Percentiles rank a stretch among this genome's conserved stretches.
phyloP scores from a whole-genome alignment of 1,140 invertebrate genomes.

The Hylaeus anthracinus region DNA sequence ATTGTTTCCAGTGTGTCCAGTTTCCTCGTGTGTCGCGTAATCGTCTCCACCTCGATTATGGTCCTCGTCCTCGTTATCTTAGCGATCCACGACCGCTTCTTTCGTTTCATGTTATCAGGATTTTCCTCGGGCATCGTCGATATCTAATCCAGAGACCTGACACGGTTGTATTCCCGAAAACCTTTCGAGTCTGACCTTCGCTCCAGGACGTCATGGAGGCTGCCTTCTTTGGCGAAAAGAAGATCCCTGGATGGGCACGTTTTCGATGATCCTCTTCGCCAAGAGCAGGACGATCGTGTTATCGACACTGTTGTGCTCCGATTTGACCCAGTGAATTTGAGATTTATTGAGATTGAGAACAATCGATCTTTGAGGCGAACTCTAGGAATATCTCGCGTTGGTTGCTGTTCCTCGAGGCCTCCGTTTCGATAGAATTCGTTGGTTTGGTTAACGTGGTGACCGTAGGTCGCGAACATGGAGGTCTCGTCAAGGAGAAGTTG shows the following conservation, averaged over 20 bases:
- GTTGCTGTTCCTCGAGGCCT: too few relatives aligned
- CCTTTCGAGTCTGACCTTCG: too few relatives aligned
- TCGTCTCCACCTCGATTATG: slow-evolving; percentile 4
- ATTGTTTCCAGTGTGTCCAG: not conserved
- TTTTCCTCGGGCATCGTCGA: too few relatives aligned
- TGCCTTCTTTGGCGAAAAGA: slow-evolving; percentile 35
- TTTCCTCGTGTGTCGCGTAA: not conserved
- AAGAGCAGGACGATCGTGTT: not conserved
- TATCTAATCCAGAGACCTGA: too few relatives aligned
- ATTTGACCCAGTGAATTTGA: too few relatives aligned
- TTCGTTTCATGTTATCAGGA: too few relatives aligned
- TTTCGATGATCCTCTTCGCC: not conserved
- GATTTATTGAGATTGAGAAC: not conserved
- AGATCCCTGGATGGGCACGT: slow-evolving; percentile 23
- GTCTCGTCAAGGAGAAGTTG: slow-evolving; percentile 66
- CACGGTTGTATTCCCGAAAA: too few relatives aligned
- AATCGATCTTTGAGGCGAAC: not conserved
- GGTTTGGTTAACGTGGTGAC: slow-evolving; percentile 12
- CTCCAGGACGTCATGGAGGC: slow-evolving; percentile 29
- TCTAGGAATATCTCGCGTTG: not conserved
- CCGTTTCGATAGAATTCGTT: too few relatives aligned
- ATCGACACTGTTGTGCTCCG: not conserved
- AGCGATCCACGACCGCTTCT: not conserved
- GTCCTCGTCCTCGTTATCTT: not conserved
- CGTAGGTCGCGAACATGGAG: slow-evolving; percentile 64